Base-by-base conservation (phyloP, 2,888 invertebrate species). In the Tortrix viridana region DNA sequence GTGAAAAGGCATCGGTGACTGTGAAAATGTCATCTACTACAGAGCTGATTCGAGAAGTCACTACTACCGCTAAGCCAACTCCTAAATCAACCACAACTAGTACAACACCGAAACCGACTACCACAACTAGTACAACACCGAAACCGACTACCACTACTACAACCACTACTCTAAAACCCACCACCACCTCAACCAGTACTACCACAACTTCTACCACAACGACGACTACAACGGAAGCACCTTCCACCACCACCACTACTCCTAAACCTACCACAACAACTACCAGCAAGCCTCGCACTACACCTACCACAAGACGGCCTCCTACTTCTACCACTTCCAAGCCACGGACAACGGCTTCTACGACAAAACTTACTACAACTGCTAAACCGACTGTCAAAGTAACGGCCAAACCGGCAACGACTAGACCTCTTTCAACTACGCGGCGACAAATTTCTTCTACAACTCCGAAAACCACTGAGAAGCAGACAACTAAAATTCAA, bases 71-170 rank as follows among this genome's bases (percentile, higher is more conserved):
- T 23, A 66, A 43, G 67, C 69, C 63, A 58, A 59, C 12, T 9
- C 7, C 59, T 1, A 6, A n/a, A n/a, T n/a, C 68, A 47, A 65
- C 69, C 20, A 70, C 72, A 16, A 65, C 74, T 5, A 71, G 73
- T 5, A 71, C 72, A 12, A 71, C 74, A 3, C 69, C 69, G 2
- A 71, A 72, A 0, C 73, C 65, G 22, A 73, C 70, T 16, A 65
- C 67, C 0, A 69, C 72, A 32, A 71, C 74, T 23, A 71, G 71
- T 32, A 67, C 69, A 38, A 67, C 67, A 7, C 73, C 72, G 18
- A 75, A 74, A 53, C 68, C 70, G 26, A 68, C 70, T 1, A 68
- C 73, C 5, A 68, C 76, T 7, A 50, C 77, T 14, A 69, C 77
- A n/a, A 64, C 69, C 19, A 67, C 67, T 7, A 67, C 65, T 18